These are phyloP conservation scores for Ochotona curzoniae DNA, from an alignment of 2,113 vertebrate species.

Conservation along the genomic window DNA sequence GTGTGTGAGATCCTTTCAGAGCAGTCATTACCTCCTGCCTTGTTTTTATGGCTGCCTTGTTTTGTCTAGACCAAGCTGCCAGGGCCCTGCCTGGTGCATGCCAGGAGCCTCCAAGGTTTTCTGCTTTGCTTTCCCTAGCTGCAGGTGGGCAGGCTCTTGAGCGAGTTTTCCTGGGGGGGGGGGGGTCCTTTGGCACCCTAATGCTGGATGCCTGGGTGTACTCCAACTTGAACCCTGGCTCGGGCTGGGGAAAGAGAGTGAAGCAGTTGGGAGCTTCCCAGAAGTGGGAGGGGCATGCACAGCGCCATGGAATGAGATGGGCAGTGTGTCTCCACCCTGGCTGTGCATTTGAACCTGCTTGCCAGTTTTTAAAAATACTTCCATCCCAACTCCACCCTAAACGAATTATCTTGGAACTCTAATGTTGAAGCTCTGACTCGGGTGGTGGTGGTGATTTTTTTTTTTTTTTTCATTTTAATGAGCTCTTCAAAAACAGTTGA, in stretches of 20 bases:
- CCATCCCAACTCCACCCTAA: background rate
- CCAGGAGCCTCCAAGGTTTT: conserved; percentile 49
- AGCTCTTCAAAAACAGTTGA: conserved; percentile 8
- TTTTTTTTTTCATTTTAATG: background rate
- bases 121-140: background rate
- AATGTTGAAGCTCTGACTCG: background rate
- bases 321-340: background rate
- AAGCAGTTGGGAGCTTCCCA: conserved; percentile 35
- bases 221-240: background rate
- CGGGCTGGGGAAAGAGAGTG: background rate
- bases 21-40: conserved; percentile 86
- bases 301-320: background rate
- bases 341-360: background rate
- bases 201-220: background rate
- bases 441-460: background rate
- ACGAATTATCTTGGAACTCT: conserved; percentile 38
- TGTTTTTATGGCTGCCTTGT: conserved; percentile 87
- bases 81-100: conserved; percentile 84
- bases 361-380: background rate
- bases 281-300: background rate
- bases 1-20: conserved; percentile 80
- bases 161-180: too few species aligned
- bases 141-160: background rate
- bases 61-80: conserved; percentile 89
- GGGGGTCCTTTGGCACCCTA: background rate